phyloP scores from a whole-genome alignment of 1,140 invertebrate genomes.

The Scaptomyza pallida region DNA sequence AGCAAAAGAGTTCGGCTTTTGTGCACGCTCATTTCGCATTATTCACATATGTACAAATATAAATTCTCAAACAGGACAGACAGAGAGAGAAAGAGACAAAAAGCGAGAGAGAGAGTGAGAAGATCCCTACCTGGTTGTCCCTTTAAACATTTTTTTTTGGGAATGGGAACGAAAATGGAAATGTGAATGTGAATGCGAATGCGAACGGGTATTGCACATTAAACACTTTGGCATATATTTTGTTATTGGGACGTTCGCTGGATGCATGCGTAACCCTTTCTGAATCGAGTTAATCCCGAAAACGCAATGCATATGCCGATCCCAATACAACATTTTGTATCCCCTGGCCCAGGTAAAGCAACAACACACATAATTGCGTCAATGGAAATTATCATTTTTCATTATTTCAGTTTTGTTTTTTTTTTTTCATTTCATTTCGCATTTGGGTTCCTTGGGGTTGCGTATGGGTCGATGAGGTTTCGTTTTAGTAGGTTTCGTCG shows the following conservation, averaged over 20 bases:
- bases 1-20: constrained; percentile 42
- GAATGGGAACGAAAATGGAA: constrained; percentile 27
- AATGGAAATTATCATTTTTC: constrained; percentile 76
- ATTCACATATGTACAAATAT: no score
- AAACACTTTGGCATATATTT: constrained; percentile 54
- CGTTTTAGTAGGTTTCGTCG: constrained; percentile 1
- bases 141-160: background rate
- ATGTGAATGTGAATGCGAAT: constrained; percentile 28
- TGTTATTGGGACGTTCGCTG: constrained; percentile 59
- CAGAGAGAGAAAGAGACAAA: constrained; percentile 5
- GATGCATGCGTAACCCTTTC: constrained; percentile 70
- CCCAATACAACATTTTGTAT: background rate
- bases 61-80: constrained; percentile 19
- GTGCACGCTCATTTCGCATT: constrained; percentile 52
- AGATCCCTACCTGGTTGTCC: constrained; percentile 50
- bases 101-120: background rate
- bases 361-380: constrained; percentile 44
- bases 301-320: constrained; percentile 40
- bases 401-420: constrained; percentile 47
- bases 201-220: constrained; percentile 38
- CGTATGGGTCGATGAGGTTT: constrained; percentile 19
- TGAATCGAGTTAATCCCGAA: constrained; percentile 75
- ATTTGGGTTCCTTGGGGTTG: constrained; percentile 55
- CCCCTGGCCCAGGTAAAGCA: constrained; percentile 35
- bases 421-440: constrained; percentile 26